Evolutionary conservation across 2,113 vertebrate genomes (phyloP), one percentile per base, ranked within the genome.

Genomic region (Phyllopteryx taeniolatus): DNA sequence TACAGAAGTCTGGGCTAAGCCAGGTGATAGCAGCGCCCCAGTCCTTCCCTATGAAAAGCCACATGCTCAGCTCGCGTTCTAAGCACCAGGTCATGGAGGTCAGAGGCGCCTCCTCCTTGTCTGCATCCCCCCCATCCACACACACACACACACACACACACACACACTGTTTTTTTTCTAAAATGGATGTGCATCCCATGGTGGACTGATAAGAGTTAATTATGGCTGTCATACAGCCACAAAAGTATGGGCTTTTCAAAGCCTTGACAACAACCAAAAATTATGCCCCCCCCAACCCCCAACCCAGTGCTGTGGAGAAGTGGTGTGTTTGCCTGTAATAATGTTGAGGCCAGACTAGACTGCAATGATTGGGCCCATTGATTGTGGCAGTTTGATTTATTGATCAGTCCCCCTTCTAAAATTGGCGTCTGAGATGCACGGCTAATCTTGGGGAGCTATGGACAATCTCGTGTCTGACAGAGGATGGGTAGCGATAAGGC

Each of bases 301-400:
- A 60, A 67, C 77, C 74, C 68, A 71, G 67, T 63, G 71, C 86
- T 31, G 11, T 54, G 51, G 49, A 33, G 22, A 17, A 49, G 42
- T 53, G 22, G 92, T 84, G 84, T 63, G 92, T 91, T 90, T 95
- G 94, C 94, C 94, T 93, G 94, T 89, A 94, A 96, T 97, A 97
- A 97, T 95, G 94, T 94, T 92, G 92, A 88, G 94, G 92, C 94
- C 94, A 95, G 95, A 95, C 96, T 92, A 92, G 92, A 92, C 90
- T 91, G 82, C 93, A 91, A 93, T 94, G 94, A 97, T 96, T 94
- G 94, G 95, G 87, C 87, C 92, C 89, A 98, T 98, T 95, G 98
- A 98, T 98, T 94, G 94, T 92, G 90, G 85, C 92, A 94, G 95
- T 98, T 98, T 98, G 96, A 98, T 98, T 97, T 98, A 99, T 98